phyloP scores from a whole-genome alignment of 2,888 invertebrate genomes.

The Bugula neritina region DNA sequence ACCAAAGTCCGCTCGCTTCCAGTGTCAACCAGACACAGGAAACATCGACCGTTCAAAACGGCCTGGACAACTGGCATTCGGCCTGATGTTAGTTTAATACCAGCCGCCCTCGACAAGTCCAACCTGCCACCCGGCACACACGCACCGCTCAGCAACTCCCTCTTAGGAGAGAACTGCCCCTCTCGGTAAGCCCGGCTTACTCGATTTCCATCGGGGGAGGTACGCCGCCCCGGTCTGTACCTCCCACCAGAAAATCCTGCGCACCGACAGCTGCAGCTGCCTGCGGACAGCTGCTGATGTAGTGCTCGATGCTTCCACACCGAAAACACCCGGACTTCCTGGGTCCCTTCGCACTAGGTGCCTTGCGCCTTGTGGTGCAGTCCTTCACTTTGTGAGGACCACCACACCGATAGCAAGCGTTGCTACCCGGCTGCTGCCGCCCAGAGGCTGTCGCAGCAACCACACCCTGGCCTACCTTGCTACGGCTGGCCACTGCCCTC shows the following conservation, averaged over 20 bases:
- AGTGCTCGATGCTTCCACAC: neutral
- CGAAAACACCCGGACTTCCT: neutral
- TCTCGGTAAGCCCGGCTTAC: constrained; percentile 2
- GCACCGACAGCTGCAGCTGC: neutral
- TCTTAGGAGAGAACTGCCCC: neutral
- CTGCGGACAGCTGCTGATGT: neutral
- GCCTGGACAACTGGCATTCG: constrained; percentile 15
- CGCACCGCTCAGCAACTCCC: neutral
- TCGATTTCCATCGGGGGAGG: neutral
- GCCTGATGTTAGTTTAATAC: neutral
- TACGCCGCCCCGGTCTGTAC: neutral
- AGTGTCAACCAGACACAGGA: neutral
- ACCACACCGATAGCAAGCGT: neutral
- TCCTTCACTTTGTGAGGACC: constrained; percentile 17
- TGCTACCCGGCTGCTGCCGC: constrained; percentile 11
- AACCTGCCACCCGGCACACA: neutral
- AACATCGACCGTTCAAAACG: constrained; percentile 3
- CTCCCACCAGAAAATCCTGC: neutral
- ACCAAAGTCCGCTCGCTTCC: constrained; percentile 18
- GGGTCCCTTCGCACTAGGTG: neutral
- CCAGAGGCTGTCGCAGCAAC: neutral
- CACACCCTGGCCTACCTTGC: neutral
- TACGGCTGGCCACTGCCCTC: neutral
- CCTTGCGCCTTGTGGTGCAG: neutral
- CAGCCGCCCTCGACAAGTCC: neutral